Conservation (phyloP, 2,888 invertebrate species). For the Anoplius nigerrimus region DNA sequence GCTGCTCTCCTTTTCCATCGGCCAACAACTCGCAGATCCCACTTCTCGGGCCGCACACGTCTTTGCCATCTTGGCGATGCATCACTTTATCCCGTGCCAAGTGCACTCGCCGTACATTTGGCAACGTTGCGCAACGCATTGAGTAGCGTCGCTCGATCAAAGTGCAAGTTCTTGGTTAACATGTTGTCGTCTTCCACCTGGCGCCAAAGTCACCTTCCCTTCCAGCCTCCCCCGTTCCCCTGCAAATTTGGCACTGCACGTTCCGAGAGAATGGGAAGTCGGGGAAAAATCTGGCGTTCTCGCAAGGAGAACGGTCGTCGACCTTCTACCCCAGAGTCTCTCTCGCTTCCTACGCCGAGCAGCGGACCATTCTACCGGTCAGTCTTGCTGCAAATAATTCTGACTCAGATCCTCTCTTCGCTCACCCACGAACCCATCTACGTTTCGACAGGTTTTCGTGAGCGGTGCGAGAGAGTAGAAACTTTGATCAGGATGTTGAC, state of each 20-base stretch:
- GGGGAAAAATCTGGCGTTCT: background rate
- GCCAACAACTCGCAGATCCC: conserved; percentile 14
- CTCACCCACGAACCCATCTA: too few relatives aligned
- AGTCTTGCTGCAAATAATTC: too few relatives aligned
- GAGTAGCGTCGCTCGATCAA: conserved; percentile 11
- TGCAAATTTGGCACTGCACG: too few relatives aligned
- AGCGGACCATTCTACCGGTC: too few relatives aligned
- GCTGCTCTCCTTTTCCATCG: conserved; percentile 20
- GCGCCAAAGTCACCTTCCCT: too few relatives aligned
- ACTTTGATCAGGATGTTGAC: too few relatives aligned
- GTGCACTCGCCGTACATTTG: conserved; percentile 20
- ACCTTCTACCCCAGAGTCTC: too few relatives aligned
- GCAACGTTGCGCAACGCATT: conserved; percentile 26
- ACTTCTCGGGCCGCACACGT: background rate
- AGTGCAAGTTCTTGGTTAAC: conserved; percentile 6
- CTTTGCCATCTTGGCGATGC: conserved; percentile 10
- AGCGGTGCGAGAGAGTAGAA: too few relatives aligned
- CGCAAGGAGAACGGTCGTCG: background rate
- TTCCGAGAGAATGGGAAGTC: conserved; percentile 7
- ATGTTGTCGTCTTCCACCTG: background rate
- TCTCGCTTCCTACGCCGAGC: too few relatives aligned
- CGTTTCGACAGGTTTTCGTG: too few relatives aligned
- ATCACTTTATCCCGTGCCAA: conserved; percentile 32
- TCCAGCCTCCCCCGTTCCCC: too few relatives aligned
- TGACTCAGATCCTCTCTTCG: too few relatives aligned